phyloP scores from a whole-genome alignment of 2,797 vertebrate genomes.

The Margarornis squamiger region DNA sequence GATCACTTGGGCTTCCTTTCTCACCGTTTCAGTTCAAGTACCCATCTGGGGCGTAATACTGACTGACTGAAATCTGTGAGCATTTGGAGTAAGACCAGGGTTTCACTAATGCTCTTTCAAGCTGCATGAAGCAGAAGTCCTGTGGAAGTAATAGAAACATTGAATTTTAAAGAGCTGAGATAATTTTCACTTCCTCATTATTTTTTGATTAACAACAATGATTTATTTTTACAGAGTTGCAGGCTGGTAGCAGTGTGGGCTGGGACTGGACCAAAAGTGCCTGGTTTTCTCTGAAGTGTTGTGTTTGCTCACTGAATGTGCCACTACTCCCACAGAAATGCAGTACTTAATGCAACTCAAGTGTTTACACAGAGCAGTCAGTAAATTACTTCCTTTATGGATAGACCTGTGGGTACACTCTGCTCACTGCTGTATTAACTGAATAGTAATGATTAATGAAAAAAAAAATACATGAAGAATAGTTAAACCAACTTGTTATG shows the following conservation, averaged over 20 bases:
- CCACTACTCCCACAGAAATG: background rate
- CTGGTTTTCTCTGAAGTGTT: background rate
- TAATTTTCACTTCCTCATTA: background rate
- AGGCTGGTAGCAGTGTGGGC: background rate
- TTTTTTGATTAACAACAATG: background rate
- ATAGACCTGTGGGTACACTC: background rate
- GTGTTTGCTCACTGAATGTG: background rate
- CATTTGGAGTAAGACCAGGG: background rate
- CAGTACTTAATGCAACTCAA: background rate
- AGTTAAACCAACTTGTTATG: background rate
- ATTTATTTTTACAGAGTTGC: background rate
- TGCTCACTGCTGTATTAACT: background rate
- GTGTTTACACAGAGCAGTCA: constrained; percentile 19
- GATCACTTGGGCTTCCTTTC: background rate
- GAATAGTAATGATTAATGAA: constrained; percentile 20
- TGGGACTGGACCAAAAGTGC: background rate
- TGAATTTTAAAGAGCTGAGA: background rate
- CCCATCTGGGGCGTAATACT: background rate
- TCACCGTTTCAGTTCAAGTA: background rate
- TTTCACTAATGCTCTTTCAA: background rate
- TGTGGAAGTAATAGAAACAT: background rate
- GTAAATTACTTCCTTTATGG: constrained; percentile 45
- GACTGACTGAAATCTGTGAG: background rate
- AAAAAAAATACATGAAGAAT: background rate
- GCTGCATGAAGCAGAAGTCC: background rate